Percentiles rank a stretch among this genome's conserved stretches.
phyloP scores from a whole-genome alignment of 2,113 vertebrate genomes.

The Oostethus manadensis region DNA sequence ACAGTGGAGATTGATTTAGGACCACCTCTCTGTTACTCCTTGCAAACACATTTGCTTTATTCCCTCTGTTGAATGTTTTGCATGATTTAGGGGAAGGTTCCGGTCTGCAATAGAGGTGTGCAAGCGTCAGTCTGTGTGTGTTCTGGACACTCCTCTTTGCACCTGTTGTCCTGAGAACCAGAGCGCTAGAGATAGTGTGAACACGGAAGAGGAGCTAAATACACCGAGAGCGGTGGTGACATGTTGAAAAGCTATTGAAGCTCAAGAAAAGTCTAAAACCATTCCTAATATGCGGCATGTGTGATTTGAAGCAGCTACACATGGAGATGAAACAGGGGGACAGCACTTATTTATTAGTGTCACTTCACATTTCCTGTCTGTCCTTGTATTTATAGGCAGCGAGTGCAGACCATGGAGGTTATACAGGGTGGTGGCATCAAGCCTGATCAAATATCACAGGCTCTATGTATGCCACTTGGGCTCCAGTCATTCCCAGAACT shows the following conservation, averaged over 20 bases:
- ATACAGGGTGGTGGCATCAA: slow-evolving; percentile 41
- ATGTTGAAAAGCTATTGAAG: slow-evolving; percentile 27
- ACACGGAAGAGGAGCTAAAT: slow-evolving; percentile 20
- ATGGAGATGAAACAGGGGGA: background rate
- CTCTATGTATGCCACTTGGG: slow-evolving; percentile 37
- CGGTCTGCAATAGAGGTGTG: slow-evolving; percentile 24
- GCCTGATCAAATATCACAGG: slow-evolving; percentile 66
- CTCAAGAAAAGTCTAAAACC: slow-evolving; percentile 16
- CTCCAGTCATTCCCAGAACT: slow-evolving; percentile 61
- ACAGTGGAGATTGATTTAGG: too few relatives aligned
- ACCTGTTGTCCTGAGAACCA: slow-evolving; percentile 60
- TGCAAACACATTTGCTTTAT: slow-evolving; percentile 18
- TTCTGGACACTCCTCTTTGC: slow-evolving; percentile 45
- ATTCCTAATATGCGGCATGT: background rate
- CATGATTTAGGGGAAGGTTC: slow-evolving; percentile 62
- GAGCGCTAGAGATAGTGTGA: slow-evolving; percentile 23
- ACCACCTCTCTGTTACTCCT: too few relatives aligned
- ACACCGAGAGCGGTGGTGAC: slow-evolving; percentile 16
- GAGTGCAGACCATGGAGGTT: slow-evolving; percentile 43
- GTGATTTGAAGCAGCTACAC: background rate
- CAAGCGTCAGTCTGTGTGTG: slow-evolving; percentile 19
- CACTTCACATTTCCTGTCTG: slow-evolving; percentile 29
- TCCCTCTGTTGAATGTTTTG: slow-evolving; percentile 53
- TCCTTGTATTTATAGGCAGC: slow-evolving; percentile 60
- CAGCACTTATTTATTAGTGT: slow-evolving; percentile 1